Base-by-base conservation (phyloP, 1,140 invertebrate genomes). In the Zeugodacus cucurbitae region DNA sequence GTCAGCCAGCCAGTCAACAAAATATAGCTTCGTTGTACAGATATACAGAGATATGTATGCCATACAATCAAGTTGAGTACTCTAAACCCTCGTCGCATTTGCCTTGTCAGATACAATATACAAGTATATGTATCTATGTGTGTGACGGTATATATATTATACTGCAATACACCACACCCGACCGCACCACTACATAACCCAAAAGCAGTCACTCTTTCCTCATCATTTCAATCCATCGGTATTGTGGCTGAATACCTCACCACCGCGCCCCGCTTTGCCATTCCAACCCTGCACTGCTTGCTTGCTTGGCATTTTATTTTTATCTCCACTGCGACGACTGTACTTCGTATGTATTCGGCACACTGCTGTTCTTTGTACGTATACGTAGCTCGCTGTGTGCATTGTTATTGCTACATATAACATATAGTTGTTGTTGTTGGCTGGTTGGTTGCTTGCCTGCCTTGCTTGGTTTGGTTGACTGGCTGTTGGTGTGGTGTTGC, bases 341-440 rank as follows among this genome's bases (percentile, higher is more conserved):
- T 82, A 82, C 74, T 82, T 82, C 74, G 74, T 82, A 48, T 82
- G 41, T 82, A 82, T 82, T 82, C 74, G 74, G 74, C 74, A 82
- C 37, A 44, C 26, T 82, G 74, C 2, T 82, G 74, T 82, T 82
- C 74, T 82, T 82, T 82, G 74, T 82, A 74, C 41, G 74, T 82
- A 82, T 82, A 82, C 41, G 70, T 37, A 48, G 70, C 37, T 44
- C 37, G 41, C 74, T 74, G 32, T 41, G 34, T 5, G 37, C 74
- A 78, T 78, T 78, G 37, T 78, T 78, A 78, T 48, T 78, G 37
- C 74, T 78, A 82, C 41, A 37, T 48, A 48, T 82, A 82, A 82
- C 41, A 37, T 48, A 48, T 82, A 82, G 22, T 26, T 3, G 34
- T 48, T 48, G 74, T 82, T 82, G 74, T 82, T 22, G 41, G 74